Conservation (phyloP, 2,113 vertebrate species). For the Tinamus guttatus region DNA sequence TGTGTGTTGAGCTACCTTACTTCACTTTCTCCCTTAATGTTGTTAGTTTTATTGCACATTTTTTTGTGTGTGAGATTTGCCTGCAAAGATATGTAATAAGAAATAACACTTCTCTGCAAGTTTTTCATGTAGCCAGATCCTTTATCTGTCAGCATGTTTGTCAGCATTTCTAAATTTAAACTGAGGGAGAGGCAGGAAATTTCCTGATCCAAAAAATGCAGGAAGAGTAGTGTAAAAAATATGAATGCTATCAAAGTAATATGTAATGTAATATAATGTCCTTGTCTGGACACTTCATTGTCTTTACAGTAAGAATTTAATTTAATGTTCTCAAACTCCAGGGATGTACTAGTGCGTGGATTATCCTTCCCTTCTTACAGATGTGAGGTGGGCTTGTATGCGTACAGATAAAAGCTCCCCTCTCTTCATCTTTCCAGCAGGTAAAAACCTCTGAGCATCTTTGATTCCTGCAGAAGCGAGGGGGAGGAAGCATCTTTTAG, state of each 20-base stretch:
- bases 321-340: neutral
- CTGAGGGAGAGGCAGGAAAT: neutral
- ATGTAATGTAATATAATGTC: neutral
- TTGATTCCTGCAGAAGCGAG: neutral
- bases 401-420: neutral
- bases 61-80: neutral
- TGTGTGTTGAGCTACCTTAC: neutral
- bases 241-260: neutral
- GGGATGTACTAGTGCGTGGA: neutral
- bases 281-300: neutral
- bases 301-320: neutral
- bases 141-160: neutral
- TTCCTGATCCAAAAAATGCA: neutral
- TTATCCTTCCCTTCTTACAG: neutral
- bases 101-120: neutral
- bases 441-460: neutral
- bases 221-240: constrained; percentile 4
- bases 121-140: neutral
- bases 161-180: neutral
- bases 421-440: neutral
- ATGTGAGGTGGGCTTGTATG: neutral
- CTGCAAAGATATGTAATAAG: neutral
- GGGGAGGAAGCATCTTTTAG: neutral
- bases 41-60: neutral
- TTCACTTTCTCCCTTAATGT: neutral